A percentile compares a stretch with the other conserved stretches of the same genome.
Evolutionary conservation across 2,797 vertebrate genomes (phyloP).

Genomic region (Eulemur rubriventer): DNA sequence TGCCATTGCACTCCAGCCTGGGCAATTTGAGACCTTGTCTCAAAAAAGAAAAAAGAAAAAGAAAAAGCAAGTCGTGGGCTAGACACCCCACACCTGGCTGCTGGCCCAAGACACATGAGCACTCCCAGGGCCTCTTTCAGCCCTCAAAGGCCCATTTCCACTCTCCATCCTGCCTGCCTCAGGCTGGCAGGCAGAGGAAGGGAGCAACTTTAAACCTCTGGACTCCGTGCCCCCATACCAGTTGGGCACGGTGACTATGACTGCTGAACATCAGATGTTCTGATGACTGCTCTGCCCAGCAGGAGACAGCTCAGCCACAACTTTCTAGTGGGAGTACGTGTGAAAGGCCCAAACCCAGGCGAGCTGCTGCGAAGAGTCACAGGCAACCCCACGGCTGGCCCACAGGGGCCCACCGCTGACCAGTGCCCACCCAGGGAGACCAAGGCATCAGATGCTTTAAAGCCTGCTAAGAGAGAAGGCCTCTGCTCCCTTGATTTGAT

Average conservation of each 20-base stretch:
- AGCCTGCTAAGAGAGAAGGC: background rate
- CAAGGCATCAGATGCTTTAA: background rate
- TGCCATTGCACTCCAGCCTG: background rate
- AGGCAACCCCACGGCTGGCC: background rate
- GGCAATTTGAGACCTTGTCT: background rate
- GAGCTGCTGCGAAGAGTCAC: background rate
- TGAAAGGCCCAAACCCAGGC: background rate
- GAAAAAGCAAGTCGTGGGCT: background rate
- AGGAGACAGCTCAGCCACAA: background rate
- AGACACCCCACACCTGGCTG: background rate
- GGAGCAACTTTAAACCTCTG: background rate
- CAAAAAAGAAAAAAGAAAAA: background rate
- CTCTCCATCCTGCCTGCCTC: background rate
- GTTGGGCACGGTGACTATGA: background rate
- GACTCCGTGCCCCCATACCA: background rate
- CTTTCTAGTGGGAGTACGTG: background rate
- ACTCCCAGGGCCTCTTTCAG: background rate
- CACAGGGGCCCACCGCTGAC: background rate
- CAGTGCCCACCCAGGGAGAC: background rate
- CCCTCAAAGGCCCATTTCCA: background rate
- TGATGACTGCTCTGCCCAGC: background rate
- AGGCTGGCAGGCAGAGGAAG: background rate
- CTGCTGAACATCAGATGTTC: background rate
- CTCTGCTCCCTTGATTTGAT: background rate
- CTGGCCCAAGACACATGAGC: background rate